Percentiles rank a stretch among this genome's conserved stretches.
phyloP scores from a whole-genome alignment of 2,797 vertebrate species.

The Fratercula arctica region DNA sequence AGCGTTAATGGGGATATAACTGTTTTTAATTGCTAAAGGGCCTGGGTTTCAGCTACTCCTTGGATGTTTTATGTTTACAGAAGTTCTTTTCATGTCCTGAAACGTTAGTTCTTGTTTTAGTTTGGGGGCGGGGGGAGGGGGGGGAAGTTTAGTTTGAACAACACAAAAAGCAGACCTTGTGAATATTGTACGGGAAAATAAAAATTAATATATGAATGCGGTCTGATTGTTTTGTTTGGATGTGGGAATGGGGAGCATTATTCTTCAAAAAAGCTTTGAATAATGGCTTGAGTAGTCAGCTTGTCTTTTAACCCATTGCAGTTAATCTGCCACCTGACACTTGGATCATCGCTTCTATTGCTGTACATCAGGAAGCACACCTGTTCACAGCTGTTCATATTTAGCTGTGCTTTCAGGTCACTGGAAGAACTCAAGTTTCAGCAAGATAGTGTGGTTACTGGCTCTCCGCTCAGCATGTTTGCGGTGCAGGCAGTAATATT shows the following conservation, averaged over 20 bases:
- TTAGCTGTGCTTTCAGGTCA: neutral
- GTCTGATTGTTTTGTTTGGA: slow-evolving; percentile 44
- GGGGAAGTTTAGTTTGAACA: slow-evolving; percentile 28
- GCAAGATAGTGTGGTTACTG: neutral
- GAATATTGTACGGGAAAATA: slow-evolving; percentile 73
- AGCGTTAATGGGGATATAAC: slow-evolving; percentile 57
- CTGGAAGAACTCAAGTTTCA: neutral
- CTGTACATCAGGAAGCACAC: neutral
- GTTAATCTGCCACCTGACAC: neutral
- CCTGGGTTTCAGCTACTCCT: slow-evolving; percentile 46
- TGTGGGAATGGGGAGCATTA: neutral
- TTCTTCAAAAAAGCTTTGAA: neutral
- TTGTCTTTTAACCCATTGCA: neutral
- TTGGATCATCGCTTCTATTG: neutral
- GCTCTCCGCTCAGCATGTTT: neutral
- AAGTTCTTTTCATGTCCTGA: slow-evolving; percentile 39
- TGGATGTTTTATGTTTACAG: slow-evolving; percentile 62
- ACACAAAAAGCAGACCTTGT: slow-evolving; percentile 60
- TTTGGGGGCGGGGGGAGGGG: neutral
- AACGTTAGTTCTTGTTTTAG: slow-evolving; percentile 46
- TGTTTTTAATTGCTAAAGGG: slow-evolving; percentile 46
- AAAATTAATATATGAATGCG: slow-evolving; percentile 73
- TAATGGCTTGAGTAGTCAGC: neutral
- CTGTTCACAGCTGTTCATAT: neutral
- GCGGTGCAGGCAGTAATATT: neutral